phyloP scores from a whole-genome alignment of 2,888 invertebrate species.

The Tinea trinotella region DNA sequence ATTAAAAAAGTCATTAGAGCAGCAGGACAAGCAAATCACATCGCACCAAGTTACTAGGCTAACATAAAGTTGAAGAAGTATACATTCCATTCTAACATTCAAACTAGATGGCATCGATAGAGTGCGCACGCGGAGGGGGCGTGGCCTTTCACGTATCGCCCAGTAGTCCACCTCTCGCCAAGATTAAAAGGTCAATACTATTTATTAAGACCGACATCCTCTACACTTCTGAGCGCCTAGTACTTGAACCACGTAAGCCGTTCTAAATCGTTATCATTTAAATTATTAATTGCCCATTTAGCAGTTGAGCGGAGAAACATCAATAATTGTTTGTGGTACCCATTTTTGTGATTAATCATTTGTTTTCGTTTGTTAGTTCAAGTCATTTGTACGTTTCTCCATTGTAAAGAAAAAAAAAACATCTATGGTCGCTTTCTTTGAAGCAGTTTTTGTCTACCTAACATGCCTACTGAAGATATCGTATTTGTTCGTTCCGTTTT shows the following conservation, averaged over 20 bases:
- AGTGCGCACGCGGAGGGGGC: background rate
- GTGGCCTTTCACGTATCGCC: conserved; percentile 22
- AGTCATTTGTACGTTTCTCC: background rate
- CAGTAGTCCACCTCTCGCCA: conserved; percentile 25
- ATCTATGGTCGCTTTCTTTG: too few relatives aligned
- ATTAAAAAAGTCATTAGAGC: background rate
- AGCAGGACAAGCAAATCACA: background rate
- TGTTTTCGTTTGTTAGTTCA: background rate
- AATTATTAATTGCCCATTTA: conserved; percentile 60
- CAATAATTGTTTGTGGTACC: conserved; percentile 36
- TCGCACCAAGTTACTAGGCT: background rate
- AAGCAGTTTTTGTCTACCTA: too few relatives aligned
- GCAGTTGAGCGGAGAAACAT: conserved; percentile 43
- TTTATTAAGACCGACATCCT: conserved; percentile 35
- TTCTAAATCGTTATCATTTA: conserved; percentile 58
- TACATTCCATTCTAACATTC: conserved; percentile 10
- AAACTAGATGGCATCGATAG: conserved; percentile 1
- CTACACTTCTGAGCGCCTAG: conserved; percentile 13
- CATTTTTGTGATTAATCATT: conserved; percentile 2
- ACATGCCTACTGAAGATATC: too few relatives aligned
- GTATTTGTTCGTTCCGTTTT: too few relatives aligned
- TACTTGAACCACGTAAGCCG: conserved; percentile 23
- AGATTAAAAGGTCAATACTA: conserved; percentile 35
- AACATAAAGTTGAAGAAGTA: background rate
- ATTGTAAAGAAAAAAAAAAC: background rate